Evolutionary conservation across 2,113 vertebrate species (phyloP), one percentile per base, ranked within the genome.

Genomic region (Loxodonta africana): DNA sequence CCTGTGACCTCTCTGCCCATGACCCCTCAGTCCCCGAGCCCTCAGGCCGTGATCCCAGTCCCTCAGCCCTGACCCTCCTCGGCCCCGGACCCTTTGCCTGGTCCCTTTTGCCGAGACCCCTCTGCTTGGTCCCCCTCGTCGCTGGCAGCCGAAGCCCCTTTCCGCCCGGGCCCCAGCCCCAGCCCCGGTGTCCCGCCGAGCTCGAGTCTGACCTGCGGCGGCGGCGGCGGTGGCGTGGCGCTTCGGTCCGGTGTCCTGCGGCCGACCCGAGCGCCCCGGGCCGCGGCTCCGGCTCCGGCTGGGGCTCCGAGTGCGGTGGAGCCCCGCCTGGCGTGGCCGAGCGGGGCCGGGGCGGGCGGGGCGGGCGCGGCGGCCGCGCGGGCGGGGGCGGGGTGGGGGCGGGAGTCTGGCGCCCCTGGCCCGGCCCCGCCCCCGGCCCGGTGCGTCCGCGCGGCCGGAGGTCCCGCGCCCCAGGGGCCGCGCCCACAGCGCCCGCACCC

Each of bases 131-230:
- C 28, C 33, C n/a, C 71, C 2, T 7, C 71, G 71, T 15, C 25
- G 33, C 17, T 1, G n/a, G 71, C 18, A 37, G n/a, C 71, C 11
- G 69, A 9, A 33, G 53, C 5, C 28, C 62, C 91, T 81, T 51
- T 21, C 44, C 17, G 21, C 44, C 5, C 65, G 48, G 65, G 25
- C 44, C 37, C 57, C 90, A 18, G 11, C 69, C 73, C 62, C 11
- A 23, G 11, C 69, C 73, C 62, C 11, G 18, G 69, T 8, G 57
- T 33, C 46, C 65, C 63, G 69, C 65, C 14, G 11, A 46, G 74
- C 90, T 26, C 7, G 33, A 53, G 90, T 67, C 97, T 97, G 97
- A 96, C 97, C 97, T 92, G 95, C 30, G 85, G 89, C 95, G 44
- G 78, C 28, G 62, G 90, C 30, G 85, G 89, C 95, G 44, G 78